phyloP scores from a whole-genome alignment of 2,797 vertebrate species.

The Hipposideros larvatus region DNA sequence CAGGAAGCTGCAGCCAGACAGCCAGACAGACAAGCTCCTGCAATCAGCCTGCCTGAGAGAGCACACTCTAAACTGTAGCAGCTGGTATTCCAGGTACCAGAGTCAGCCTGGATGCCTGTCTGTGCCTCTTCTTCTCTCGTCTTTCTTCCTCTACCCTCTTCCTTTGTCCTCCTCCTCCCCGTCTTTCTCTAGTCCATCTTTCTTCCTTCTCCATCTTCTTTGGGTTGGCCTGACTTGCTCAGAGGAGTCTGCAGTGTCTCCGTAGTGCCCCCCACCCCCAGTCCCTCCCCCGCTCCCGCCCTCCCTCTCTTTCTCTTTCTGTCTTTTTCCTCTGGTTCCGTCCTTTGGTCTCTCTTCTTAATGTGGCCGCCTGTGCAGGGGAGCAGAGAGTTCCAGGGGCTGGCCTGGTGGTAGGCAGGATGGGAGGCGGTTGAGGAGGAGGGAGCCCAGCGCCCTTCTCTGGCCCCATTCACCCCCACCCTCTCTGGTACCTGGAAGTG shows the following conservation, averaged over 20 bases:
- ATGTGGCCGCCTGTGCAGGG: conserved; percentile 67
- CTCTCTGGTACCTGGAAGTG: conserved; percentile 87
- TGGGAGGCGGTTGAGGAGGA: conserved; percentile 68
- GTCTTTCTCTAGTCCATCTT: conserved; percentile 69
- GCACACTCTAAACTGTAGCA: conserved; percentile 86
- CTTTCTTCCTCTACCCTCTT: conserved; percentile 64
- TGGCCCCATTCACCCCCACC: conserved; percentile 32
- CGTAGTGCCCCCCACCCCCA: not conserved
- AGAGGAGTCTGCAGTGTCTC: conserved; percentile 52
- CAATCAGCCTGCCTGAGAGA: conserved; percentile 86
- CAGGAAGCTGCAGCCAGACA: conserved; percentile 88
- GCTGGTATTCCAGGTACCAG: conserved; percentile 91
- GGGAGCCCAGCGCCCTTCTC: conserved; percentile 82
- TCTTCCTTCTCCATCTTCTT: conserved; percentile 82
- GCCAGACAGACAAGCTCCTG: conserved; percentile 81
- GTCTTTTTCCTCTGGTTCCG: conserved; percentile 82
- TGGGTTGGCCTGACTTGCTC: conserved; percentile 64
- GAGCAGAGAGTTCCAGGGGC: conserved; percentile 66
- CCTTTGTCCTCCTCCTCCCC: conserved; percentile 74
- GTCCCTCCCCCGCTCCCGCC: not conserved
- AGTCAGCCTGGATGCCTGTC: conserved; percentile 87
- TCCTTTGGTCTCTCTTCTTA: conserved; percentile 86
- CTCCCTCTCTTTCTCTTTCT: conserved; percentile 75
- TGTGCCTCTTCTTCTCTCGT: conserved; percentile 77
- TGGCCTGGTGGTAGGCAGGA: conserved; percentile 60